Conservation (phyloP, 2,888 invertebrate species). For the Troides helena region DNA sequence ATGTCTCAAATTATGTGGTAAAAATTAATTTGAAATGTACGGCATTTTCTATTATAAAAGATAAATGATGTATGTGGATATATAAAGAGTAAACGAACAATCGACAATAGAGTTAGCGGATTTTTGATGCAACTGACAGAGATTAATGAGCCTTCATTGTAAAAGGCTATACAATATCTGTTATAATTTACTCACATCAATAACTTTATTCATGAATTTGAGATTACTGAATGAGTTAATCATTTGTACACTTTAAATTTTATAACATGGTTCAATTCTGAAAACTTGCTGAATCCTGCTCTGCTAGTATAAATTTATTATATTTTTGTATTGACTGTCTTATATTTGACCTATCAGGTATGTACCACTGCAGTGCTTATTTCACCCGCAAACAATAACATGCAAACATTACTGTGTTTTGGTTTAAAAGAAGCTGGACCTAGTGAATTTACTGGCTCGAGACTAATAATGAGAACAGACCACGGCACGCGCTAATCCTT, state of each 20-base stretch:
- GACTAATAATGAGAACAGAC: too few species aligned
- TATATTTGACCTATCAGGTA: too few species aligned
- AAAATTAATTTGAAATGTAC: neutral
- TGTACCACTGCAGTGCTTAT: too few species aligned
- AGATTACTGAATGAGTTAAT: neutral
- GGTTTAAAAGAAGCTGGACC: too few species aligned
- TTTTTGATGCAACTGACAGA: slow-evolving; percentile 21
- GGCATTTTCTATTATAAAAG: neutral
- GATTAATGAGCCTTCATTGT: slow-evolving; percentile 13
- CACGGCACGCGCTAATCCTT: too few species aligned
- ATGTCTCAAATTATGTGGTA: too few species aligned
- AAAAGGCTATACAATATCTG: slow-evolving; percentile 2
- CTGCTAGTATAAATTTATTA: too few species aligned
- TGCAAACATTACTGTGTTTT: too few species aligned
- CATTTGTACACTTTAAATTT: neutral
- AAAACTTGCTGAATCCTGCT: neutral
- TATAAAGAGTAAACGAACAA: neutral
- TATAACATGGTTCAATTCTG: neutral
- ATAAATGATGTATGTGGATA: too few species aligned
- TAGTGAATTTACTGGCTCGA: too few species aligned
- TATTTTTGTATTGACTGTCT: too few species aligned
- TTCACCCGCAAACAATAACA: too few species aligned
- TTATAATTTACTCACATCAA: neutral
- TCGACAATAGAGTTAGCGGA: slow-evolving; percentile 12
- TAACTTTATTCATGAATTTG: neutral